Evolutionary conservation across 2,113 vertebrate species (phyloP).

Genomic region (Eclectus roratus): DNA sequence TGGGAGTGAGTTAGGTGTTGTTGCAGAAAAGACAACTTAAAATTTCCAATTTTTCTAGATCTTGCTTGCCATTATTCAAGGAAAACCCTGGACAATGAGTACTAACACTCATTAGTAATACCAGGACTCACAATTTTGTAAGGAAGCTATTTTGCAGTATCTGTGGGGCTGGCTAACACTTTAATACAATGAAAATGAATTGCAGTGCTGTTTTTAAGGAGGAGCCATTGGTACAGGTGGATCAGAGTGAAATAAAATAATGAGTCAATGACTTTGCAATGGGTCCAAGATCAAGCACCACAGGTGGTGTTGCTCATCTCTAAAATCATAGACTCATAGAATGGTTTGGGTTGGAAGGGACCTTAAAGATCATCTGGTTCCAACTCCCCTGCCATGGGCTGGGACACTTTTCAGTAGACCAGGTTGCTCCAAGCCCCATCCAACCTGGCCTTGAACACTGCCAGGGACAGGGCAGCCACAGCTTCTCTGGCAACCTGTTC

Average conservation of each 20-base stretch:
- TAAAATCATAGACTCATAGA: background rate
- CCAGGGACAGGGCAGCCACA: background rate
- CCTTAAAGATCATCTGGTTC: background rate
- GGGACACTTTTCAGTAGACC: background rate
- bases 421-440: background rate
- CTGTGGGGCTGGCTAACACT: background rate
- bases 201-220: background rate
- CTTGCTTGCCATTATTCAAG: background rate
- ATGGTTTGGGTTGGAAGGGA: background rate
- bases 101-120: background rate
- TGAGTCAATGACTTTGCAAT: background rate
- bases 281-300: background rate
- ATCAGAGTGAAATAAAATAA: background rate
- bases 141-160: background rate
- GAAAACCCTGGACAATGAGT: background rate
- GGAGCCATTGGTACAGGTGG: background rate
- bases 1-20: background rate
- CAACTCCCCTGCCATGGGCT: background rate
- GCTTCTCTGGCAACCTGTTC: background rate
- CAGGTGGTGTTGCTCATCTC: fast-evolving
- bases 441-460: background rate
- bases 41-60: background rate
- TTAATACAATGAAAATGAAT: background rate
- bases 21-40: background rate
- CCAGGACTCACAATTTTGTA: background rate